Evolutionary conservation across 2,888 invertebrate genomes (phyloP), one percentile per base, ranked within the genome.

Genomic region (Pristionchus japonicus): DNA sequence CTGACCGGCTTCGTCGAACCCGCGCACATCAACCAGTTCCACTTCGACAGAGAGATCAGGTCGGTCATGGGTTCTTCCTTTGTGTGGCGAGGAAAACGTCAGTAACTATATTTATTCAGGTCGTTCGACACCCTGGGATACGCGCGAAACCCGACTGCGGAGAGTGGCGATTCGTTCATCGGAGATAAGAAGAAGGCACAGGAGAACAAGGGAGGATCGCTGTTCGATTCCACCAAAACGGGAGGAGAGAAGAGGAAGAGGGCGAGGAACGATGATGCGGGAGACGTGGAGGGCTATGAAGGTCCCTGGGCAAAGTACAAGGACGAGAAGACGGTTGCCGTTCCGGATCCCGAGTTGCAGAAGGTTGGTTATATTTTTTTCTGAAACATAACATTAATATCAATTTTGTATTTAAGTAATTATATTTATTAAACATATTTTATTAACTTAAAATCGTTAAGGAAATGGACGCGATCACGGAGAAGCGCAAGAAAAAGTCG

Each of bases 231-330:
- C 23, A 89, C 90, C 67, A 93, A 94, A 83, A 94, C 94, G 1
- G 94, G 93, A 94, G 95, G 92, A 47, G 93, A 93, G 91, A 95
- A 94, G 91, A 94, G 95, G 93, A 98, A 98, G 95, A 96, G 98
- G 89, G 96, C 96, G 88, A 97, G 96, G 95, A 99, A 99, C 95
- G 96, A 97, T 93, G 96, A 98, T 93, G 97, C 99, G 0, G 96
- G 96, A 31, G 99, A 99, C 95, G 96, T 99, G 37, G 97, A 97
- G 70, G 98, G 98, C 0, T 99, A 98, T 95, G 95, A 98, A 0
- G 99, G 94, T 0, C 99, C 99, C 0, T 99, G 99, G 99, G 99
- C 98, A 88, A 97, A 97, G 87, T 99, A 96, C 95, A 96, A 96
- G 15, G 98, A 98, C 94, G 99, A 99, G 95, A 96, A 96, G 93